Evolutionary conservation across 1,140 invertebrate genomes (phyloP).

Genomic region (Zaprionus ornatus): DNA sequence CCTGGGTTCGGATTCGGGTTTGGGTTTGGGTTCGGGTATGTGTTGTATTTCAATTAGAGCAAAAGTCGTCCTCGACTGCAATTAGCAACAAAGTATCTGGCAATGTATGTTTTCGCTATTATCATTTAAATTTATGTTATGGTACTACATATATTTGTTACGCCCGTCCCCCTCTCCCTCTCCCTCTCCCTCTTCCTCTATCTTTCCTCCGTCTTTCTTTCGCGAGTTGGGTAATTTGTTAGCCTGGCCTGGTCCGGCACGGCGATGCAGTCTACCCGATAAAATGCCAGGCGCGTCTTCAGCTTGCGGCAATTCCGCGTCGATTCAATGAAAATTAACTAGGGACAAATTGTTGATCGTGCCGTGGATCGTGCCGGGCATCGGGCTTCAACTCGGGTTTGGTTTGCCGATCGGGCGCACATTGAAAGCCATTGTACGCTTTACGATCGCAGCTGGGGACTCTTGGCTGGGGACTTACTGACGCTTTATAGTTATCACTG

Average conservation of each 20-base stretch:
- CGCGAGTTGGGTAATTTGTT: conserved; percentile 49
- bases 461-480: not conserved
- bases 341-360: conserved; percentile 49
- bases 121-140: conserved; percentile 79
- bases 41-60: conserved; percentile 78
- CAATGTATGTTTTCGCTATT: conserved; percentile 77
- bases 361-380: not conserved
- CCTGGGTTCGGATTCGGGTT: not conserved
- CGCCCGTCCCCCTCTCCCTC: conserved; percentile 22
- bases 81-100: conserved; percentile 76
- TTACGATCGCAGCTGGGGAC: conserved; percentile 15
- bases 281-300: conserved; percentile 24
- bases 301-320: conserved; percentile 15
- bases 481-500: conserved; percentile 12
- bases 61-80: conserved; percentile 68
- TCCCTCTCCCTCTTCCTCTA: not conserved
- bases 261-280: conserved; percentile 33
- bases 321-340: conserved; percentile 40
- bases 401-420: too few relatives aligned
- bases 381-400: not conserved
- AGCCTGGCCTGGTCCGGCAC: conserved; percentile 5
- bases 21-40: conserved; percentile 9
- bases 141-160: conserved; percentile 55
- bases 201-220: conserved; percentile 4
- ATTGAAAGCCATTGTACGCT: conserved; percentile 34